phyloP scores from a whole-genome alignment of 2,113 vertebrate genomes.

The Dipodomys ordii region DNA sequence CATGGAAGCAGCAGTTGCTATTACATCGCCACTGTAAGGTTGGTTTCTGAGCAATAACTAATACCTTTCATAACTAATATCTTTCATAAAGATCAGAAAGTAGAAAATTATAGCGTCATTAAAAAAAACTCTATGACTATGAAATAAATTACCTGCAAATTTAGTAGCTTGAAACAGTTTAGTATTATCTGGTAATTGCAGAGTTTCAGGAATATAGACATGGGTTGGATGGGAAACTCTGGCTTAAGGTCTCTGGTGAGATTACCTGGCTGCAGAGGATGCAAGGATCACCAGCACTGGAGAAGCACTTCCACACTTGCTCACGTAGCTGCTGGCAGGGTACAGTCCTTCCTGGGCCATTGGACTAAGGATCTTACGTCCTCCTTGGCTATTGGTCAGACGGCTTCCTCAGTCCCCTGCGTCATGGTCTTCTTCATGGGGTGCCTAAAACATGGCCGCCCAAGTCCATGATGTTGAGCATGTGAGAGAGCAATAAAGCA shows the following conservation, averaged over 20 bases:
- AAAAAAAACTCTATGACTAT: conserved; percentile 10
- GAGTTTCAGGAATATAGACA: background rate
- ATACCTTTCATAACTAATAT: too few relatives aligned
- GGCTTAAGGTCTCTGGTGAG: background rate
- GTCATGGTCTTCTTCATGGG: background rate
- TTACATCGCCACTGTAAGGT: background rate
- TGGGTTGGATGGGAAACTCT: background rate
- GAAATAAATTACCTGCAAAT: background rate
- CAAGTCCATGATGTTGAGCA: background rate
- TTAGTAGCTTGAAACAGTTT: conserved; percentile 10
- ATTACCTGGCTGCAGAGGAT: background rate
- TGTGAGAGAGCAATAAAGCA: background rate
- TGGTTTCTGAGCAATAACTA: conserved; percentile 28
- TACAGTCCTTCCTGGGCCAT: too few relatives aligned
- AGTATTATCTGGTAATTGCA: background rate
- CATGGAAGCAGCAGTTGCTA: background rate
- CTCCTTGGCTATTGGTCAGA: background rate
- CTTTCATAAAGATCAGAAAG: conserved; percentile 6
- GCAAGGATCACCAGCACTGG: background rate
- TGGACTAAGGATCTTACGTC: background rate
- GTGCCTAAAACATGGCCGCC: background rate
- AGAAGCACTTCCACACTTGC: background rate
- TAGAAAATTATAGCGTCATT: conserved; percentile 6
- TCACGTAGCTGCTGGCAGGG: background rate
- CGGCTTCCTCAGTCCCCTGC: background rate